Percentiles rank a stretch among this genome's conserved stretches.
phyloP scores from a whole-genome alignment of 2,113 vertebrate genomes.

The Alexandromys fortis region DNA sequence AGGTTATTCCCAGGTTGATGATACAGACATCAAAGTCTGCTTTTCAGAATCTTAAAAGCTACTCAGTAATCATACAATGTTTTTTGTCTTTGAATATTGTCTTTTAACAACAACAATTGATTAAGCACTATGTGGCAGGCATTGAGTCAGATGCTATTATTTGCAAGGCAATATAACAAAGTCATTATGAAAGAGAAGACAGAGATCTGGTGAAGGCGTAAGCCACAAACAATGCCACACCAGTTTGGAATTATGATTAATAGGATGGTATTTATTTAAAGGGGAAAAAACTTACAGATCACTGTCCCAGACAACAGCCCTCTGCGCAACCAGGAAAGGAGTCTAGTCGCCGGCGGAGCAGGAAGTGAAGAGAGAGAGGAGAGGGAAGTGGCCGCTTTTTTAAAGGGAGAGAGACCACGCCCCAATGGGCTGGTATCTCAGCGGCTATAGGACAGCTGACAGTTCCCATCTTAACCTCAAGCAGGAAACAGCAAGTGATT shows the following conservation, averaged over 20 bases:
- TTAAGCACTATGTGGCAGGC: neutral
- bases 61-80: neutral
- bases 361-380: no score
- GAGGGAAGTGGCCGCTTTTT: no score
- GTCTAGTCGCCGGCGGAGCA: no score
- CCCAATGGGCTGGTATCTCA: no score
- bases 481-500: neutral
- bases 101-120: neutral
- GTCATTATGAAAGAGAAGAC: neutral
- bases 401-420: no score
- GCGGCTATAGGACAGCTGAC: no score
- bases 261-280: no score
- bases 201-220: neutral
- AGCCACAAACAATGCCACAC: no score
- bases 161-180: neutral
- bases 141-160: neutral
- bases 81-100: neutral
- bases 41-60: conserved; percentile 1
- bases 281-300: no score
- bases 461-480: neutral
- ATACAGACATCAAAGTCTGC: neutral
- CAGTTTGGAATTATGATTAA: no score
- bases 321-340: no score
- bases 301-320: no score
- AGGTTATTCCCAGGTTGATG: neutral